Percentiles rank a stretch among this genome's conserved stretches.
Conservation (phyloP, 2,797 vertebrate species). For the Mormyrops attenuatus region DNA sequence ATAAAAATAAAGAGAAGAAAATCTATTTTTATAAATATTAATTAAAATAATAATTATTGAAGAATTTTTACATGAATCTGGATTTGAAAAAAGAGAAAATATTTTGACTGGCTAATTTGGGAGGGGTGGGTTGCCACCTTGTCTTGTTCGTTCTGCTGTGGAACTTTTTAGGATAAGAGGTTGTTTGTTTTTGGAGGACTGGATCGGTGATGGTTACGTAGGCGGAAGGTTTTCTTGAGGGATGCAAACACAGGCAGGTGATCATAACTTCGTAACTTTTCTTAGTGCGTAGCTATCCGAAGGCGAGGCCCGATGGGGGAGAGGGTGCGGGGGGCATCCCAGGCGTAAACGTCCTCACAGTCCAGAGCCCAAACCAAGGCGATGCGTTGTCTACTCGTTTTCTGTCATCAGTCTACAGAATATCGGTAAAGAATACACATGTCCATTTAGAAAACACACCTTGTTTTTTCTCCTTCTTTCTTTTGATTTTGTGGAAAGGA, state of each 20-base stretch:
- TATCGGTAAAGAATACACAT: slow-evolving; percentile 82
- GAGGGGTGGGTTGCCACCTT: slow-evolving; percentile 88
- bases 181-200: slow-evolving; percentile 94
- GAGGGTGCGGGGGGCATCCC: slow-evolving; percentile 90
- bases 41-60: slow-evolving; percentile 85
- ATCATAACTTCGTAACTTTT: slow-evolving; percentile 95
- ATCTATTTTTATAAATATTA: slow-evolving; percentile 99
- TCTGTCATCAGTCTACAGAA: slow-evolving; percentile 92
- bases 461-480: slow-evolving; percentile 70
- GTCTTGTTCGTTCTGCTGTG: slow-evolving; percentile 99
- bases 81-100: slow-evolving; percentile 99
- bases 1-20: slow-evolving; percentile 91
- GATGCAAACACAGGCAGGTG: slow-evolving; percentile 89
- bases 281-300: slow-evolving; percentile 97
- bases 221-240: slow-evolving; percentile 85
- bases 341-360: slow-evolving; percentile 91
- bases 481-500: slow-evolving; percentile 59
- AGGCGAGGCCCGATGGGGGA: slow-evolving; percentile 84
- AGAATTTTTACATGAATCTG: slow-evolving; percentile 99
- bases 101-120: slow-evolving; percentile 99
- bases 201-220: slow-evolving; percentile 98
- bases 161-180: slow-evolving; percentile 99
- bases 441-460: slow-evolving; percentile 69
- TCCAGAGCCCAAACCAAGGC: slow-evolving; percentile 99
- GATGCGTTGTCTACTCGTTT: slow-evolving; percentile 93